Evolutionary conservation across 2,888 invertebrate genomes (phyloP).

Genomic region (Thymelicus acteon): DNA sequence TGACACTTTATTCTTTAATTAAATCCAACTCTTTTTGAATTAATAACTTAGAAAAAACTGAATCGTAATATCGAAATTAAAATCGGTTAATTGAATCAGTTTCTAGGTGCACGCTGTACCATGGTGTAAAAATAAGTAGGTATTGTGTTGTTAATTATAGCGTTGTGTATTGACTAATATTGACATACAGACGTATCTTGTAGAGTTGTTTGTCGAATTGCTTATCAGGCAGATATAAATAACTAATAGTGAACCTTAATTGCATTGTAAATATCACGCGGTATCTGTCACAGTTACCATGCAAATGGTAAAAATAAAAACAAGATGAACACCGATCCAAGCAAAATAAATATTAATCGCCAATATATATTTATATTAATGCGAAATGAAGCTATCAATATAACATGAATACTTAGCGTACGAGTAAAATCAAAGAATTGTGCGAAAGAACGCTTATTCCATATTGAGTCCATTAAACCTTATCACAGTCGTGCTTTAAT

Average conservation of each 20-base stretch:
- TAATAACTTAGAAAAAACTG: too few relatives aligned
- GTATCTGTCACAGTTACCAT: not conserved
- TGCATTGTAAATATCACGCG: constrained; percentile 17
- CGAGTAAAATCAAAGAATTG: too few relatives aligned
- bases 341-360: too few relatives aligned
- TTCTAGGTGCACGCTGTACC: not conserved
- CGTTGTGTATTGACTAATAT: not conserved
- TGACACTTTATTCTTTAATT: too few relatives aligned
- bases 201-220: constrained; percentile 6
- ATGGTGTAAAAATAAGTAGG: not conserved
- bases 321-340: not conserved
- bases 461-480: not conserved
- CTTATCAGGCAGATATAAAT: constrained; percentile 23
- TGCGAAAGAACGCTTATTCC: too few relatives aligned
- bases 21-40: too few relatives aligned
- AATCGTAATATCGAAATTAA: too few relatives aligned
- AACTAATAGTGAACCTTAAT: constrained; percentile 10
- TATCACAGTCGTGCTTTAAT: not conserved
- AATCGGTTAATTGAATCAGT: too few relatives aligned
- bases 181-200: not conserved
- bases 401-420: too few relatives aligned
- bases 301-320: not conserved
- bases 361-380: too few relatives aligned
- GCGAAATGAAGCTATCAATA: too few relatives aligned
- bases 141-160: not conserved